Conservation (phyloP, 2,113 vertebrate genomes). For the Damaliscus lunatus region DNA sequence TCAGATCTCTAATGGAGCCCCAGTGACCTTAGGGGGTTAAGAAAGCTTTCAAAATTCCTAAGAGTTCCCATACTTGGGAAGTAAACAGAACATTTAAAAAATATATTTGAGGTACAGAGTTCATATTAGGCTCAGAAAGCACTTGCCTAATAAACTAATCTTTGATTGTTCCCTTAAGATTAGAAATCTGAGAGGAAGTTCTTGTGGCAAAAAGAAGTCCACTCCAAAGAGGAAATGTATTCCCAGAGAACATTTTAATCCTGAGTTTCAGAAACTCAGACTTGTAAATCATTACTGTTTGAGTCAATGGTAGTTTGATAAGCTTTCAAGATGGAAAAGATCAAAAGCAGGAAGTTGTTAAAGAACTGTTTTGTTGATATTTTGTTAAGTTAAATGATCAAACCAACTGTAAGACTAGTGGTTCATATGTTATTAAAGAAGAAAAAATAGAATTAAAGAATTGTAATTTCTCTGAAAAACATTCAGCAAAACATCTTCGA, state of each 20-base stretch:
- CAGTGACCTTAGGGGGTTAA: background rate
- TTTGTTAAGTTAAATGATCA: background rate
- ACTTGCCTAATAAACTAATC: background rate
- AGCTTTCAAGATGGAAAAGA: background rate
- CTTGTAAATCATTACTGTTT: background rate
- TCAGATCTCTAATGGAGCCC: background rate
- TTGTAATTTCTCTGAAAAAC: background rate
- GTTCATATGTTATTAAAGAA: background rate
- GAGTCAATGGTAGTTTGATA: background rate
- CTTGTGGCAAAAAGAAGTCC: background rate
- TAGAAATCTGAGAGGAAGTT: conserved; percentile 1
- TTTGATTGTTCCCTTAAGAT: background rate
- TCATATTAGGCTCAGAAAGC: background rate
- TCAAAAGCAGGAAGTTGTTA: background rate
- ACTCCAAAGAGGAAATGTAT: background rate
- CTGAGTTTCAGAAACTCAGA: background rate
- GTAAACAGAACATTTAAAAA: background rate
- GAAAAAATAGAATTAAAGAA: background rate
- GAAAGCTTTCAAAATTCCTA: conserved; percentile 4
- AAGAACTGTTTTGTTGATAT: background rate
- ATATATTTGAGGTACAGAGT: background rate
- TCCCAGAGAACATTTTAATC: background rate
- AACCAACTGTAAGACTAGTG: background rate
- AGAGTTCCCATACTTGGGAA: background rate
- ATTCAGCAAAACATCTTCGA: background rate